phyloP scores from a whole-genome alignment of 2,888 invertebrate species.

The Parnassius glacialis region DNA sequence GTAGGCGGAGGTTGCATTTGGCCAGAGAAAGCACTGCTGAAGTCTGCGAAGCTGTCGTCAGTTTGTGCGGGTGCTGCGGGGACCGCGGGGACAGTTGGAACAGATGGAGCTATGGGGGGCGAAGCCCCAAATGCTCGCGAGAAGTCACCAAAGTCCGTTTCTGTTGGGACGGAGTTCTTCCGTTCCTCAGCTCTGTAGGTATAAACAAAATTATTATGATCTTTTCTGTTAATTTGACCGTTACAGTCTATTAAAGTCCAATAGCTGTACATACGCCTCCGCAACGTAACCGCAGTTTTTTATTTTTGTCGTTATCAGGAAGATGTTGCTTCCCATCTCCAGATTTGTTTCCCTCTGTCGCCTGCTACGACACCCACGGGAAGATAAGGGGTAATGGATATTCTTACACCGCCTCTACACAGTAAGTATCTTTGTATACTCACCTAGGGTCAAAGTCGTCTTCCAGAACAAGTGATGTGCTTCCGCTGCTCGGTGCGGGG shows the following conservation, averaged over 20 bases:
- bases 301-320: no score
- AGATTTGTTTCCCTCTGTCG: no score
- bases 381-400: no score
- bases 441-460: constrained; percentile 84
- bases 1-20: not conserved
- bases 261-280: no score
- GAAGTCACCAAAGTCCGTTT: constrained; percentile 89
- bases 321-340: no score
- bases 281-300: no score
- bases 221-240: no score
- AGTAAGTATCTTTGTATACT: not conserved
- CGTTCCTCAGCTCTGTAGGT: constrained; percentile 62
- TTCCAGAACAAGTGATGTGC: constrained; percentile 45
- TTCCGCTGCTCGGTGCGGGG: constrained; percentile 42
- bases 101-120: constrained; percentile 22
- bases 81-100: not conserved
- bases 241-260: no score
- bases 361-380: no score
- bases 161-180: constrained; percentile 27
- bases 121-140: constrained; percentile 83
- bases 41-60: constrained; percentile 87
- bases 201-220: constrained; percentile 18
- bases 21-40: constrained; percentile 84
- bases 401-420: no score
- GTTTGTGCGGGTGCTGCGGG: constrained; percentile 33